Conservation (phyloP, 1,140 invertebrate species). For the Hormaphis cornu region DNA sequence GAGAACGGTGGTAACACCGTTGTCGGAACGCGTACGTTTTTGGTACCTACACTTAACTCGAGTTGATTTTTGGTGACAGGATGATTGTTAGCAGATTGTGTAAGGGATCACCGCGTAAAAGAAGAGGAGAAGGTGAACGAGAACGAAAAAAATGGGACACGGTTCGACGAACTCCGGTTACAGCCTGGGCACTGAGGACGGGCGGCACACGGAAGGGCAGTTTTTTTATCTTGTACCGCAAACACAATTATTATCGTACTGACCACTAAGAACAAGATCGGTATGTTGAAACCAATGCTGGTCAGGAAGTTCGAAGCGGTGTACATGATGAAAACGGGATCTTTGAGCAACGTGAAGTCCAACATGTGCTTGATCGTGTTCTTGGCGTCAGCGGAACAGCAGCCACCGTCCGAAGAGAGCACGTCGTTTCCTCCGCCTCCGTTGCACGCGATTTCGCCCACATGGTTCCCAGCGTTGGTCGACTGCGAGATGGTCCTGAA, state of each 20-base stretch:
- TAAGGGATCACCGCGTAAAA: too few relatives aligned
- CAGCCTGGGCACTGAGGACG: too few relatives aligned
- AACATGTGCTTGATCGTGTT: conserved; percentile 72
- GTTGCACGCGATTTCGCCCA: conserved; percentile 48
- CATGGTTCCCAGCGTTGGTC: conserved; percentile 41
- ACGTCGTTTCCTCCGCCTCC: conserved; percentile 73
- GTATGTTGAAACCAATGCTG: conserved; percentile 92
- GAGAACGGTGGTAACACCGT: too few relatives aligned
- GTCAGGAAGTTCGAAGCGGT: conserved; percentile 89
- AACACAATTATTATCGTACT: conserved; percentile 37
- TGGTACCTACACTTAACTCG: too few relatives aligned
- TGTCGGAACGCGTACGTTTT: too few relatives aligned
- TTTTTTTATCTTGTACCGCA: too few relatives aligned
- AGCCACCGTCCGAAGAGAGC: conserved; percentile 77
- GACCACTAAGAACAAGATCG: conserved; percentile 73
- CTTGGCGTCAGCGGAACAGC: conserved; percentile 45
- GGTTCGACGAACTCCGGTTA: too few relatives aligned
- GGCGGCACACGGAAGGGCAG: too few relatives aligned
- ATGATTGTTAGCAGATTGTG: too few relatives aligned
- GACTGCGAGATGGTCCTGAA: conserved; percentile 33
- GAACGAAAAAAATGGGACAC: too few relatives aligned
- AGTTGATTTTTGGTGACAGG: too few relatives aligned
- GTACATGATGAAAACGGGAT: conserved; percentile 84
- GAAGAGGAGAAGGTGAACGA: too few relatives aligned
- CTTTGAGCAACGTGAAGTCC: conserved; percentile 69